These are phyloP conservation scores for Theodoxus fluviatilis DNA, from an alignment of 2,888 invertebrate genomes.

Conservation along the genomic window DNA sequence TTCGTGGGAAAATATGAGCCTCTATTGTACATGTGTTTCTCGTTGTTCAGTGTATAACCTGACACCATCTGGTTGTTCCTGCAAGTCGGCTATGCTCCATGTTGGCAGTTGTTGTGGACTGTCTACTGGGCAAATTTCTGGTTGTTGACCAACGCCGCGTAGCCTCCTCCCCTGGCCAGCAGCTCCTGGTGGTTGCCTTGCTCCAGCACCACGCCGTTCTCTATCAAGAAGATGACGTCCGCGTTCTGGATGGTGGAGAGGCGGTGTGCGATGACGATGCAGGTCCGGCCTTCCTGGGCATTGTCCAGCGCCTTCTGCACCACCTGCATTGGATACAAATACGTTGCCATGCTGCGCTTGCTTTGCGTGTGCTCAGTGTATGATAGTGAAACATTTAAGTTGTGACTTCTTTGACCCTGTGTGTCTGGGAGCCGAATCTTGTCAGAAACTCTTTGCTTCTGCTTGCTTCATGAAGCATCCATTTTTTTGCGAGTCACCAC, in stretches of 20 bases:
- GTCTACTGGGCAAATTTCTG: constrained; percentile 41
- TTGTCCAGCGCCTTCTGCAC: constrained; percentile 52
- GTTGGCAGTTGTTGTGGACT: not conserved
- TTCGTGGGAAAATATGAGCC: too few relatives aligned
- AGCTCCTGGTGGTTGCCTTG: constrained; percentile 57
- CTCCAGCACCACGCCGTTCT: constrained; percentile 55
- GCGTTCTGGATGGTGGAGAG: constrained; percentile 67
- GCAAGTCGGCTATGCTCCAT: too few relatives aligned
- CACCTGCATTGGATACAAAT: constrained; percentile 35
- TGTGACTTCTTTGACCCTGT: too few relatives aligned
- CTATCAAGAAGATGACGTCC: constrained; percentile 60
- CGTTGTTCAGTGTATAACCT: too few relatives aligned
- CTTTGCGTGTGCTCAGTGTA: too few relatives aligned
- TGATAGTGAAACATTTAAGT: too few relatives aligned
- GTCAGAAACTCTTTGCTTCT: constrained; percentile 70
- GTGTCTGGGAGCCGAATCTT: too few relatives aligned
- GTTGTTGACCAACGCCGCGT: constrained; percentile 51
- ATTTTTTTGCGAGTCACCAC: too few relatives aligned
- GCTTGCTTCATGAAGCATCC: too few relatives aligned
- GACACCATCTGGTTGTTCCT: too few relatives aligned
- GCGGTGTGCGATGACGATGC: constrained; percentile 68
- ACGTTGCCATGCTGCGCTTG: not conserved
- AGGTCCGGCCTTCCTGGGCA: constrained; percentile 63
- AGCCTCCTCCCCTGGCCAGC: constrained; percentile 52
- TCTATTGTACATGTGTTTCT: too few relatives aligned